Percentiles rank a stretch among this genome's conserved stretches.
These are phyloP conservation scores for Achatina immaculata DNA, from an alignment of 1,140 invertebrate species.

Conservation along the genomic window DNA sequence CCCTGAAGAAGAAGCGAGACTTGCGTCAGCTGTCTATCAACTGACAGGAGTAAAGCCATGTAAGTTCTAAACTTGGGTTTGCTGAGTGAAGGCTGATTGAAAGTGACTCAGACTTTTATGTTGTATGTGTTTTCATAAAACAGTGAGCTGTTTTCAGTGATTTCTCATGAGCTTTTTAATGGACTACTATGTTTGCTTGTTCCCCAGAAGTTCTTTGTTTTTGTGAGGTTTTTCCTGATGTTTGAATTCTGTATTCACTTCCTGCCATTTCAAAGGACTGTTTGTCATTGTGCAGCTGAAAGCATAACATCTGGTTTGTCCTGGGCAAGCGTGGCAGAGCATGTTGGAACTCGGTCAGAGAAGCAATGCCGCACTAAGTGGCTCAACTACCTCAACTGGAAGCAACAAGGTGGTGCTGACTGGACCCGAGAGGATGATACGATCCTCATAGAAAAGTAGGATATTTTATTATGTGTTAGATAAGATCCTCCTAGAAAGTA, in stretches of 20 bases:
- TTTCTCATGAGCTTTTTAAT: no score
- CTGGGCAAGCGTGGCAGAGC: constrained; percentile 72
- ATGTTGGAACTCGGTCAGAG: constrained; percentile 73
- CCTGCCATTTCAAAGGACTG: no score
- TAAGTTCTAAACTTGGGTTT: no score
- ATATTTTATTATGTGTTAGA: not conserved
- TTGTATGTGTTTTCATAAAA: no score
- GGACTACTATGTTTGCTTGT: no score
- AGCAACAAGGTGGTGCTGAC: constrained; percentile 72
- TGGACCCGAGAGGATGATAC: constrained; percentile 74
- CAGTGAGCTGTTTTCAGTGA: no score
- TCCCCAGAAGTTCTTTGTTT: no score
- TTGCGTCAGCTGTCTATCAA: constrained; percentile 72
- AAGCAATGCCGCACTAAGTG: constrained; percentile 75
- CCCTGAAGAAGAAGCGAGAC: constrained; percentile 71
- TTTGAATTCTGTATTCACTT: no score
- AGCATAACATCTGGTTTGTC: constrained; percentile 71
- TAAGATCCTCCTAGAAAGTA: not conserved
- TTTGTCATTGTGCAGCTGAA: constrained; percentile 62
- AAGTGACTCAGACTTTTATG: no score
- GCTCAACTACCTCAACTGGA: constrained; percentile 75
- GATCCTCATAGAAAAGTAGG: constrained; percentile 71
- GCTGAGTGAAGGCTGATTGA: no score
- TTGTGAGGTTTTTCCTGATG: no score
- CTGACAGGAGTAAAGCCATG: constrained; percentile 70